Evolutionary conservation across 2,113 vertebrate species (phyloP), one percentile per base, ranked within the genome.

Genomic region (Aythya baeri): DNA sequence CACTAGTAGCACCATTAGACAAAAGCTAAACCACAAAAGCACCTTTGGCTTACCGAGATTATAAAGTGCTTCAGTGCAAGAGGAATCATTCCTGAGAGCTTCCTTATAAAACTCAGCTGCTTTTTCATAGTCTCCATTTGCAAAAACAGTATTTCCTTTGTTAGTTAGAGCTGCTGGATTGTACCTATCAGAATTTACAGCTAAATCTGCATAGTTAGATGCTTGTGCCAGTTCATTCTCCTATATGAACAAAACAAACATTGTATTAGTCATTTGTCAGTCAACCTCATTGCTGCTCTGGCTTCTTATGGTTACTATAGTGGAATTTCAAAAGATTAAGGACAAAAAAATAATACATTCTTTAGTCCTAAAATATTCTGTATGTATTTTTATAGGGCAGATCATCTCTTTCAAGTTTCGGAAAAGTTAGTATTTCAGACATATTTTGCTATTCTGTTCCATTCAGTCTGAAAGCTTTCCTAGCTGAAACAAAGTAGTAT

Each of bases 51-150:
- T 96, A 99, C 99, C 99, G 92, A 99, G 98, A 96, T 99, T 99
- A 92, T 99, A 99, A 81, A 99, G 99, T 13, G 98, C 99, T 97
- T 99, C 99, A 4, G 99, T 99, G 97, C 99, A 99, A 17, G 99
- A 99, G 5, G 99, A 99, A 94, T 99, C 99, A 16, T 99, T 99
- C 94, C 99, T 98, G 59, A 99, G 98, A 32, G 99, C 99, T 94
- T 99, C 99, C 88, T 99, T 99, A 93, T 98, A 99, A 96, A 99
- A 99, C 93, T 99, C 99, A 34, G 98, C 98, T 86, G 99, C 99
- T 97, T 99, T 99, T 92, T 99, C 99, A 67, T 97, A 98, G 93
- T 99, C 99, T 81, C 98, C 98, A 18, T 96, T 99, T 94, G 98
- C 97, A 95, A 99, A 99, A 92, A 99, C 96, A 3, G 98, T 98